Percentiles rank a stretch among this genome's conserved stretches.
Evolutionary conservation across 2,888 invertebrate species (phyloP).

Genomic region (Aricia artaxerxes): DNA sequence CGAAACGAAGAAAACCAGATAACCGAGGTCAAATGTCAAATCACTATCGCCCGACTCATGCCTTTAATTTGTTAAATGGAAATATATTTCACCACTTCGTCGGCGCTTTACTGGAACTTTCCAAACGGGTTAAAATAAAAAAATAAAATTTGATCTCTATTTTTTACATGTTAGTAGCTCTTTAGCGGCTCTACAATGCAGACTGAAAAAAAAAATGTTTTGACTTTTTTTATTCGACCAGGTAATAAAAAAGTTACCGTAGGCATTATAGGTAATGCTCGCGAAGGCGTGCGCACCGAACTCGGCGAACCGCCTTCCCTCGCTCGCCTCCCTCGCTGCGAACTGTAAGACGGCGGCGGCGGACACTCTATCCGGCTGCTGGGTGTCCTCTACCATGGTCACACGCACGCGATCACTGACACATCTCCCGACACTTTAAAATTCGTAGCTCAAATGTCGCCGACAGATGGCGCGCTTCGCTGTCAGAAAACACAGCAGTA

Average conservation of each 20-base stretch:
- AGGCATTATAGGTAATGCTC: slow-evolving; percentile 67
- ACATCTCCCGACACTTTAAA: slow-evolving; percentile 27
- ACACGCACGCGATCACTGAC: slow-evolving; percentile 37
- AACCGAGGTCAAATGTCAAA: slow-evolving; percentile 24
- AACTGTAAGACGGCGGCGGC: slow-evolving; percentile 72
- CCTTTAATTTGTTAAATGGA: slow-evolving; percentile 17
- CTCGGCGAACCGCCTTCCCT: slow-evolving; percentile 66
- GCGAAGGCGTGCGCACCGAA: slow-evolving; percentile 73
- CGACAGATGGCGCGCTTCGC: slow-evolving; percentile 44
- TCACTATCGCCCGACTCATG: slow-evolving; percentile 21
- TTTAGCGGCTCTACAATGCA: background rate
- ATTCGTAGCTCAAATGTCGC: background rate
- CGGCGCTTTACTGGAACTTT: background rate
- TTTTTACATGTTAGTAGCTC: background rate
- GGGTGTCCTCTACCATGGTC: slow-evolving; percentile 66
- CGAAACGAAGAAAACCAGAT: slow-evolving; percentile 30
- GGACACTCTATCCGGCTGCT: slow-evolving; percentile 59
- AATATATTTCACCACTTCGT: slow-evolving; percentile 10
- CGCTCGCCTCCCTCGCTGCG: slow-evolving; percentile 69
- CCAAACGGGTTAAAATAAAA: background rate
- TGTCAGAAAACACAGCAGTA: slow-evolving; percentile 57
- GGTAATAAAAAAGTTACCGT: slow-evolving; percentile 52
- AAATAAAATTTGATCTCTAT: background rate
- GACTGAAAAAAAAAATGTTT: background rate
- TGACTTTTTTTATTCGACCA: background rate